phyloP scores from a whole-genome alignment of 2,113 vertebrate genomes.

The Irena cyanogastra region DNA sequence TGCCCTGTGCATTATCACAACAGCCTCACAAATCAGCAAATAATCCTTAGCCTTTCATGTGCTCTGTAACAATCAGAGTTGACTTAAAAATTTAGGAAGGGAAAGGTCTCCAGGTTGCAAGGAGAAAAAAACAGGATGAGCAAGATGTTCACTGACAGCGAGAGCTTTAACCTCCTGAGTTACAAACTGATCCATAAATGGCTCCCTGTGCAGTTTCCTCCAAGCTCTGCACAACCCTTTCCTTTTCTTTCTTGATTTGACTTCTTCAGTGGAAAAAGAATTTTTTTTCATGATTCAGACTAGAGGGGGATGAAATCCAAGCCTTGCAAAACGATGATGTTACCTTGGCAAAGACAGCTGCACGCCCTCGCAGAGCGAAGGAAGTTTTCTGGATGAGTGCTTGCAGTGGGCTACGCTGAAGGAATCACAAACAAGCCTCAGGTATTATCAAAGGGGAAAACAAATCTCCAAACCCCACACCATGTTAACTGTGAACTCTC shows the following conservation, averaged over 20 bases:
- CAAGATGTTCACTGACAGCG: not conserved
- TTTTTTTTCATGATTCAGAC: not conserved
- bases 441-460: not conserved
- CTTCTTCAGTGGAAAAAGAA: not conserved
- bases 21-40: not conserved
- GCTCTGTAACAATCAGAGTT: not conserved
- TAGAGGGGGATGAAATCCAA: not conserved
- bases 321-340: not conserved
- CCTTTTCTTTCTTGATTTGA: not conserved
- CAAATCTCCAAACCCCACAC: not conserved
- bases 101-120: not conserved
- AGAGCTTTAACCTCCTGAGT: not conserved
- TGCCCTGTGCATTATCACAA: not conserved
- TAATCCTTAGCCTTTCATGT: not conserved
- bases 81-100: not conserved
- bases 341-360: not conserved
- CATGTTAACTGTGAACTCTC: constrained; percentile 26
- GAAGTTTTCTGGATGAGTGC: not conserved
- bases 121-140: not conserved
- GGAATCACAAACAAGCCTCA: constrained; percentile 26
- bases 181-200: not conserved
- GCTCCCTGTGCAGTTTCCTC: not conserved
- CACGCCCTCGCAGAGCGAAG: not conserved
- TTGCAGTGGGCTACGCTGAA: not conserved
- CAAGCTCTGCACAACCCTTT: not conserved